Conservation (phyloP, 2,113 vertebrate species). For the Pungitius pungitius region DNA sequence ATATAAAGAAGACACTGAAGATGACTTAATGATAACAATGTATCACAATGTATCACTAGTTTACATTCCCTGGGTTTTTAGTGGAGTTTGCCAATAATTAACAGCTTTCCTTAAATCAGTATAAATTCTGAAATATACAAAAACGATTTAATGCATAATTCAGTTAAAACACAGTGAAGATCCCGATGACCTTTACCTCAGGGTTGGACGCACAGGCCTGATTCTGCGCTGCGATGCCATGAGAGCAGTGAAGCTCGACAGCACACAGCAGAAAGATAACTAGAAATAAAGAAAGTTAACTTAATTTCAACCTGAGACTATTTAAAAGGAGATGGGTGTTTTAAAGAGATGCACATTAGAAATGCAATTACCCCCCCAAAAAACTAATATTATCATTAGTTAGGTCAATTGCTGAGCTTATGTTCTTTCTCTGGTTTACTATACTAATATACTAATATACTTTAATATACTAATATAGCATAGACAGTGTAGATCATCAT, state of each 20-base stretch:
- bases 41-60: background rate
- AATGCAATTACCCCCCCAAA: background rate
- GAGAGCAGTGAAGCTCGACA: constrained; percentile 5
- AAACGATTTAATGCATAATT: background rate
- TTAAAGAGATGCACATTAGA: background rate
- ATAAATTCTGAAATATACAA: background rate
- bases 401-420: background rate
- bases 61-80: background rate
- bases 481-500: background rate
- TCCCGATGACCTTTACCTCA: constrained; percentile 41
- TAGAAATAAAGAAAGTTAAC: constrained; percentile 22
- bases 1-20: background rate
- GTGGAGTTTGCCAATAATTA: background rate
- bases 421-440: background rate
- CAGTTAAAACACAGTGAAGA: background rate
- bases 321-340: background rate
- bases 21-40: background rate
- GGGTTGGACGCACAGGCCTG: constrained; percentile 8
- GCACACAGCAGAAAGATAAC: constrained; percentile 61
- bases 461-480: background rate
- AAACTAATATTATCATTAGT: background rate
- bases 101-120: background rate
- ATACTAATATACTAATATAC: background rate
- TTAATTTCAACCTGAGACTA: background rate
- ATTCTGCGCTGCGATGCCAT: background rate